Evolutionary conservation across 1,140 invertebrate genomes (phyloP).

Genomic region (Glossosoma conforme): DNA sequence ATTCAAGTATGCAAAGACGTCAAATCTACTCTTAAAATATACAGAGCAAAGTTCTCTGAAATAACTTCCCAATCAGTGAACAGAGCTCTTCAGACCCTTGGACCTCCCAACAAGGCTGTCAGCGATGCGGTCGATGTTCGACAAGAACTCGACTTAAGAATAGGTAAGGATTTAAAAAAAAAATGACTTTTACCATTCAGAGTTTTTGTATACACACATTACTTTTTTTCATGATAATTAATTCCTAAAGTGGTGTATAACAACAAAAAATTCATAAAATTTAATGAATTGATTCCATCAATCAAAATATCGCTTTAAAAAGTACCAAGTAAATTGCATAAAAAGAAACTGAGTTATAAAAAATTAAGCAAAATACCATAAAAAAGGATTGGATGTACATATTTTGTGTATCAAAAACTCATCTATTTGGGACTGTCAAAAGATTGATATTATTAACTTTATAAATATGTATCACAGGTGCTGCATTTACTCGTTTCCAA

Average conservation of each 20-base stretch:
- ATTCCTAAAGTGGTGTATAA: too few relatives aligned
- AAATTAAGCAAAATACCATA: too few relatives aligned
- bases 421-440: too few relatives aligned
- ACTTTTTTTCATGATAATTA: too few relatives aligned
- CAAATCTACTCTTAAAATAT: conserved; percentile 72
- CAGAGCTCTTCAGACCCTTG: conserved; percentile 78
- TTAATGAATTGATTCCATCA: too few relatives aligned
- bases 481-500: conserved; percentile 98
- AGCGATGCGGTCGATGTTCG: conserved; percentile 96
- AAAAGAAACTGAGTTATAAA: too few relatives aligned
- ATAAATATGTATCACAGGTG: conserved; percentile 69
- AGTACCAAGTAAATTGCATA: too few relatives aligned
- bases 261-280: too few relatives aligned
- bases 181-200: neutral
- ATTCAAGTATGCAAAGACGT: conserved; percentile 84
- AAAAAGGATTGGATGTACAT: too few relatives aligned
- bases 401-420: too few relatives aligned
- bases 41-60: conserved; percentile 95
- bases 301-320: too few relatives aligned
- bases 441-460: too few relatives aligned
- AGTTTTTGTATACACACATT: neutral
- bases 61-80: conserved; percentile 79
- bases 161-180: conserved; percentile 59
- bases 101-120: conserved; percentile 72
- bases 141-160: conserved; percentile 92